Percentiles rank a stretch among this genome's conserved stretches.
Conservation (phyloP, 2,113 vertebrate species). For the Indicator maculatus region DNA sequence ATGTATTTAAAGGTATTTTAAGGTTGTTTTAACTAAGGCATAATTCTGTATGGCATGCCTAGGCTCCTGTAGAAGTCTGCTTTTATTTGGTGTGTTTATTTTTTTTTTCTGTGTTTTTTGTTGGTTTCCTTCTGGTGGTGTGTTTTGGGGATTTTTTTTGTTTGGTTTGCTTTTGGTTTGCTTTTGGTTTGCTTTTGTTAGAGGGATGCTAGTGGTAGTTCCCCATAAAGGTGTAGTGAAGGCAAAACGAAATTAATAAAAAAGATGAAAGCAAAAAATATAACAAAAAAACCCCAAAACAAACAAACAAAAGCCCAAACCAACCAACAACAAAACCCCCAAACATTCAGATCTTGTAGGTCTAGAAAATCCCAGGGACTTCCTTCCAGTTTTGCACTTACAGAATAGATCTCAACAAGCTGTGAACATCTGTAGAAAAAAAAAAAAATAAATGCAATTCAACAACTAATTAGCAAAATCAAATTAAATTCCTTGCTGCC, state of each 20-base stretch:
- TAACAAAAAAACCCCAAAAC: too few species aligned
- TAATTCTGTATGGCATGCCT: background rate
- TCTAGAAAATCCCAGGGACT: background rate
- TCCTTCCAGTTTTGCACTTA: background rate
- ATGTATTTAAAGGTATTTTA: background rate
- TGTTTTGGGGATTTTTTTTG: too few species aligned
- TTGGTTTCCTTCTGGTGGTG: background rate
- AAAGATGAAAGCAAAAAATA: background rate
- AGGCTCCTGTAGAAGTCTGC: background rate
- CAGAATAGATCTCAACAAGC: background rate
- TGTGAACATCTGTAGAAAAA: background rate
- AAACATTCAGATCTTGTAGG: background rate
- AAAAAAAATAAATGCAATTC: background rate
- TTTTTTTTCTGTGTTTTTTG: background rate
- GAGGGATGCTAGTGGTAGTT: background rate
- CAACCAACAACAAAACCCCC: background rate
- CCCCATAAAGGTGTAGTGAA: background rate
- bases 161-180: background rate
- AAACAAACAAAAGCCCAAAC: too few species aligned
- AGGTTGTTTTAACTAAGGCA: background rate
- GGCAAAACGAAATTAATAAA: background rate
- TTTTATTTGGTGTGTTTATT: background rate
- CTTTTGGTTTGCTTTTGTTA: background rate
- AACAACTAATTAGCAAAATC: background rate
- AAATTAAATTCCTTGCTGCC: constrained; percentile 8